Evolutionary conservation across 2,113 vertebrate genomes (phyloP), one percentile per base, ranked within the genome.

Genomic region (Eclectus roratus): DNA sequence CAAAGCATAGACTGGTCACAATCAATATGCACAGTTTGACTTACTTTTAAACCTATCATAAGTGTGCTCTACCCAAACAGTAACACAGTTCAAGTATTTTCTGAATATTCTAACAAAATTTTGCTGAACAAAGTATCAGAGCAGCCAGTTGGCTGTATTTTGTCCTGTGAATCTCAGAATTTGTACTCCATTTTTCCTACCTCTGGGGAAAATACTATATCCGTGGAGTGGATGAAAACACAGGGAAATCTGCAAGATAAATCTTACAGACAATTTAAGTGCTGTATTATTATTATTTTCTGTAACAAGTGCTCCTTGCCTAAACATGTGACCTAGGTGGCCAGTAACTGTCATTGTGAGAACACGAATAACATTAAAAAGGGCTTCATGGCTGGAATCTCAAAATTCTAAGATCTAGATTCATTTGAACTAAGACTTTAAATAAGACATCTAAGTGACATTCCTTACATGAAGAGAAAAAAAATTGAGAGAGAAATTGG

Each of bases 281-380:
- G 31, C 4, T 66, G 6, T 25, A 6, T 19, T 33, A 19, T 49
- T 56, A 5, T 53, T 39, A 53, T 64, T 46, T 44, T 23, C 13
- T 50, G 11, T 39, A 18, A 39, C 6, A 73, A 78, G 3, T 41
- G 9, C 11, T 86, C 47, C 16, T 39, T 71, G 4, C 7, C 28
- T 86, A 53, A 69, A 31, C n/a, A 19, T 5, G 7, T 61, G 44
- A 49, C 24, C 11, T 56, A 35, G 1, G 4, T 17, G 35, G 12
- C 5, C 20, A 20, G 47, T 65, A 53, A 58, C 35, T 56, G n/a
- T 37, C 20, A 46, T n/a, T 52, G 15, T 63, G 41, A 73, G 33
- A 80, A 77, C 3, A 1, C 0, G 15, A 88, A 27, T 19, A 90
- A 10, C 64, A 52, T 0, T 2, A 56, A n/a, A 82, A 80, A 28